Evolutionary conservation across 2,797 vertebrate species (phyloP).

Genomic region (Sebastes iracundus): DNA sequence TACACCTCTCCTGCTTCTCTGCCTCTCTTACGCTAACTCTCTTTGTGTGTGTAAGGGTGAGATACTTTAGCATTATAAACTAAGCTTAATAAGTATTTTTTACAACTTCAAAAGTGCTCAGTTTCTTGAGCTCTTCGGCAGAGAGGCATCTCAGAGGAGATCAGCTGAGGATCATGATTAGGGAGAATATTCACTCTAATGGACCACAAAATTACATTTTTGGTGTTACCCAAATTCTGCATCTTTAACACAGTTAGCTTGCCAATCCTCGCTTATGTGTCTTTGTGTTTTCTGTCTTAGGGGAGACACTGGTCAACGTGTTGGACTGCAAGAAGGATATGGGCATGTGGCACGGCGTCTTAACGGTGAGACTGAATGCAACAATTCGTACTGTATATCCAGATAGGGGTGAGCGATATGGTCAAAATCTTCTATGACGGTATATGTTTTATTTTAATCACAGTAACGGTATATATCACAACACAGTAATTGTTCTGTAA

Average conservation of each 20-base stretch:
- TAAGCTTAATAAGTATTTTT: background rate
- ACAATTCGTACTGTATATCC: background rate
- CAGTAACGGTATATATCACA: background rate
- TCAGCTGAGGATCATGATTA: background rate
- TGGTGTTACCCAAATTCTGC: background rate
- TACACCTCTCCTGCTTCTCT: background rate
- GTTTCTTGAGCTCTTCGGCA: background rate
- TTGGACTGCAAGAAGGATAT: slow-evolving; percentile 98
- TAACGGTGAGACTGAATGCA: slow-evolving; percentile 86
- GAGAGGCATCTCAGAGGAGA: background rate
- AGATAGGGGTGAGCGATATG: background rate
- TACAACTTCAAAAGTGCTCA: background rate
- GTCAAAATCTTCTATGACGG: background rate
- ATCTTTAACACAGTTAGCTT: background rate
- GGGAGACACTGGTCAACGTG: slow-evolving; percentile 96
- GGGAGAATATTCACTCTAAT: background rate
- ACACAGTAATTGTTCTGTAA: background rate
- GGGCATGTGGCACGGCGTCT: slow-evolving; percentile 95
- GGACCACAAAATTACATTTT: background rate
- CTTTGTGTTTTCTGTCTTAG: slow-evolving; percentile 71
- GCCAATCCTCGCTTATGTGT: background rate
- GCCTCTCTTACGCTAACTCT: background rate
- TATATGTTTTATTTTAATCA: background rate
- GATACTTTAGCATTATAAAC: background rate
- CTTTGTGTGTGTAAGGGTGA: background rate